Evolutionary conservation across 2,113 vertebrate genomes (phyloP).

Genomic region (Ciconia stormi): DNA sequence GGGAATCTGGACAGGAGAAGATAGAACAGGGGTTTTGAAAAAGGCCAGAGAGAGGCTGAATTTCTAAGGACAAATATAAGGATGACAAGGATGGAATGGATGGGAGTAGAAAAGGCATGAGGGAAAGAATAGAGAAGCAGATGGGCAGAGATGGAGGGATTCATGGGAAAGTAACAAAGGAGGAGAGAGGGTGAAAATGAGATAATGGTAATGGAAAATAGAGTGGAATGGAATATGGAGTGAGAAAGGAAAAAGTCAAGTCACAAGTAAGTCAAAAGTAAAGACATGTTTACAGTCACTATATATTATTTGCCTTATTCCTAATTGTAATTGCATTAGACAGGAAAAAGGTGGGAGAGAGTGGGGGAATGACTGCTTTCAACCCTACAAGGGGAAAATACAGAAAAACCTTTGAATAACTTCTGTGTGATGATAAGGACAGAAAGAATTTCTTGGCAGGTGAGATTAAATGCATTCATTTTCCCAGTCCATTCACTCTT

Average conservation of each 20-base stretch:
- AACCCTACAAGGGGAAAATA: background rate
- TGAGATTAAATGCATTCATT: constrained; percentile 4
- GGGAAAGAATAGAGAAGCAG: background rate
- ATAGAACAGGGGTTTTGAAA: background rate
- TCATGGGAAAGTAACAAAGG: background rate
- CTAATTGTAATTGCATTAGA: background rate
- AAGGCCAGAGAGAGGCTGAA: background rate
- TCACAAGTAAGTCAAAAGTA: background rate
- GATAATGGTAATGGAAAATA: background rate
- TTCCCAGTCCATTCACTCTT: background rate
- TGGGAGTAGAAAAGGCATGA: background rate
- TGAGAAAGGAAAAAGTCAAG: background rate
- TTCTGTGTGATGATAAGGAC: background rate
- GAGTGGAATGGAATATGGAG: background rate
- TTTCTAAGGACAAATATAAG: background rate
- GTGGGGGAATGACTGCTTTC: background rate
- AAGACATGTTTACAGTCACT: background rate
- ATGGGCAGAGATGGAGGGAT: background rate
- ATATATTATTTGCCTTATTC: background rate
- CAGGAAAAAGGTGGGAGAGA: background rate
- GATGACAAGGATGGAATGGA: background rate
- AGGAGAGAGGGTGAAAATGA: background rate
- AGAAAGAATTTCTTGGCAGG: background rate
- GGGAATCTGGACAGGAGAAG: background rate
- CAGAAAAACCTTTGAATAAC: background rate